Conservation (phyloP, 2,797 vertebrate species). For the Chaunax sp. region DNA sequence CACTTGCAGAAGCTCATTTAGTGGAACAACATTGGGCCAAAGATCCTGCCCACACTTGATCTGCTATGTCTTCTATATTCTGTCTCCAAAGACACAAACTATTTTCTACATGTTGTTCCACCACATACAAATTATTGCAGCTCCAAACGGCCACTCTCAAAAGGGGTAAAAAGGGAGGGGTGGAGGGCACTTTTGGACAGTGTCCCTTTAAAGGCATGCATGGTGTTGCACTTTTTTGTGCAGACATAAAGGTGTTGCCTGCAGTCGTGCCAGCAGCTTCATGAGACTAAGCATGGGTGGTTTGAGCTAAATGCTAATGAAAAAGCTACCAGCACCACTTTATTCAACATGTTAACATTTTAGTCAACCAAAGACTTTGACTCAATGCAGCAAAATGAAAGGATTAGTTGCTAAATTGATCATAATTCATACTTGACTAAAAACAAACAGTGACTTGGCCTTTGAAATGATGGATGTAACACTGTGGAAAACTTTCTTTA, state of each 20-base stretch:
- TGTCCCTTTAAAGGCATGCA: background rate
- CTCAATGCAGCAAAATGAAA: too few species aligned
- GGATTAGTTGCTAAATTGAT: too few species aligned
- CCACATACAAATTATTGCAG: background rate
- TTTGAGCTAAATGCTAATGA: background rate
- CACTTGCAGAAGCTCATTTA: conserved; percentile 38
- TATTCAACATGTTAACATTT: background rate
- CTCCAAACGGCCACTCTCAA: background rate
- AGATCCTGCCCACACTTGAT: conserved; percentile 61
- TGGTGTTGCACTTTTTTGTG: too few species aligned
- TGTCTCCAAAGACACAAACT: background rate
- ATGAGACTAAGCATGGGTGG: background rate
- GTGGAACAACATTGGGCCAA: conserved; percentile 22
- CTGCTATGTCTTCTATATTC: conserved; percentile 35
- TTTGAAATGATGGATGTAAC: too few species aligned
- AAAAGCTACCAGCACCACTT: background rate
- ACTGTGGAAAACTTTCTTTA: too few species aligned
- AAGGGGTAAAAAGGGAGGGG: background rate
- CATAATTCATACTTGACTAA: too few species aligned
- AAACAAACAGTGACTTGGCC: too few species aligned
- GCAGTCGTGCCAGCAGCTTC: too few species aligned
- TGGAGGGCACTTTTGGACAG: background rate
- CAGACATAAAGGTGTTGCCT: too few species aligned
- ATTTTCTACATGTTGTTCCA: background rate
- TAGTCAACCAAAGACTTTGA: too few species aligned